Evolutionary conservation across 2,797 vertebrate genomes (phyloP).

Genomic region (Myripristis jacobus): DNA sequence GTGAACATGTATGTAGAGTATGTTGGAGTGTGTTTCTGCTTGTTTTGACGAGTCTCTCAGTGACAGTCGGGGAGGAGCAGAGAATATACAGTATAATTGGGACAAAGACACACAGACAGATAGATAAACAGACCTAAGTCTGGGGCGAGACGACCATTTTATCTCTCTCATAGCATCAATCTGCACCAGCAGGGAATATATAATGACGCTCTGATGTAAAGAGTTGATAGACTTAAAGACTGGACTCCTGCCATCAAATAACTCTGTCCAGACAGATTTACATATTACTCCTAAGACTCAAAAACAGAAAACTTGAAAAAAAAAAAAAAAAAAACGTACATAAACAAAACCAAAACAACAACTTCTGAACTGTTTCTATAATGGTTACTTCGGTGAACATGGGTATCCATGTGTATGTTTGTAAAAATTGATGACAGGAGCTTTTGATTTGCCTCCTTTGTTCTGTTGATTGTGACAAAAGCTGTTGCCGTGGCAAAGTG

Average conservation of each 20-base stretch:
- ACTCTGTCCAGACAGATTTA: slow-evolving; percentile 41
- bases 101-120: slow-evolving; percentile 19
- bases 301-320: slow-evolving; percentile 23
- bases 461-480: slow-evolving; percentile 60
- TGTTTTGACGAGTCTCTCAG: slow-evolving; percentile 43
- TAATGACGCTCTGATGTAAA: slow-evolving; percentile 66
- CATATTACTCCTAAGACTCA: neutral
- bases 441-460: slow-evolving; percentile 43
- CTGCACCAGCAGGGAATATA: slow-evolving; percentile 43
- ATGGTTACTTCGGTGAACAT: neutral
- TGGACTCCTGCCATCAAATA: slow-evolving; percentile 60
- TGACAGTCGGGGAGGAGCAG: slow-evolving; percentile 31
- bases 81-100: slow-evolving; percentile 6
- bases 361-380: slow-evolving; percentile 16
- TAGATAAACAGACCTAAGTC: slow-evolving; percentile 1
- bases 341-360: no score
- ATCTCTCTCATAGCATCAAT: slow-evolving; percentile 41
- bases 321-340: no score
- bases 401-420: slow-evolving; percentile 2
- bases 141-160: slow-evolving; percentile 55
- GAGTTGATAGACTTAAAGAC: slow-evolving; percentile 56
- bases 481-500: slow-evolving; percentile 45
- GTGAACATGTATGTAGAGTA: slow-evolving; percentile 44
- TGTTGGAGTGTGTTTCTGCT: no score
- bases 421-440: slow-evolving; percentile 13